A percentile compares a stretch with the other conserved stretches of the same genome.
These are phyloP conservation scores for Melanotaenia pygmaea DNA, from an alignment of 2,797 vertebrate genomes.

Conservation along the genomic window DNA sequence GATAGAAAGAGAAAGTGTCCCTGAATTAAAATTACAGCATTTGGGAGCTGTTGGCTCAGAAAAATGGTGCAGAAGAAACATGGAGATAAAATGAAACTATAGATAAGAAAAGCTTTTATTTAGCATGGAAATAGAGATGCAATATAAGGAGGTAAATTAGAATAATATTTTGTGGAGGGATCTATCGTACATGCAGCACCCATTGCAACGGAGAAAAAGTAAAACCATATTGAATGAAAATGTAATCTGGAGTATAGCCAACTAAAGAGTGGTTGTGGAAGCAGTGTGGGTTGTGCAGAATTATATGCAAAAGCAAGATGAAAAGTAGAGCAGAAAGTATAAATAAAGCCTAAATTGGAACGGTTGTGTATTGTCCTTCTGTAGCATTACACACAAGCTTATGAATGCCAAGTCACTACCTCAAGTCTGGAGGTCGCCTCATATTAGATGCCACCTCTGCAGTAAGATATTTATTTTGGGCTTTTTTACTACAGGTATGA, in stretches of 20 bases:
- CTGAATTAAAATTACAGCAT: background rate
- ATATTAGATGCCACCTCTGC: no score
- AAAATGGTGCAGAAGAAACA: constrained; percentile 9
- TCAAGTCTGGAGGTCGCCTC: no score
- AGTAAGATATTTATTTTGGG: no score
- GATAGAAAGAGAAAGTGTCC: background rate
- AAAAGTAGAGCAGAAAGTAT: background rate
- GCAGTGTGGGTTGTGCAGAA: background rate
- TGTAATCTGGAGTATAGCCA: background rate
- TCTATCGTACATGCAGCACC: background rate
- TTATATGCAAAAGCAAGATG: background rate
- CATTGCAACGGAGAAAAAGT: background rate
- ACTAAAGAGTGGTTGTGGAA: background rate
- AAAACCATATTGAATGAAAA: background rate
- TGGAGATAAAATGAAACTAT: background rate
- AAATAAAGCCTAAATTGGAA: background rate
- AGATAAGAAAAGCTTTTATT: constrained; percentile 5
- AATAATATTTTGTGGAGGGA: constrained; percentile 14
- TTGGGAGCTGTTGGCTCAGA: constrained; percentile 6
- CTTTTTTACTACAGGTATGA: no score
- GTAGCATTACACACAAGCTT: background rate
- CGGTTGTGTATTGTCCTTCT: background rate
- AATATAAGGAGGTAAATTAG: constrained; percentile 22
- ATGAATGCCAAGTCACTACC: background rate
- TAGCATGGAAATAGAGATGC: constrained; percentile 14